These are phyloP conservation scores for Egretta garzetta DNA, from an alignment of 2,113 vertebrate species.

Conservation along the genomic window DNA sequence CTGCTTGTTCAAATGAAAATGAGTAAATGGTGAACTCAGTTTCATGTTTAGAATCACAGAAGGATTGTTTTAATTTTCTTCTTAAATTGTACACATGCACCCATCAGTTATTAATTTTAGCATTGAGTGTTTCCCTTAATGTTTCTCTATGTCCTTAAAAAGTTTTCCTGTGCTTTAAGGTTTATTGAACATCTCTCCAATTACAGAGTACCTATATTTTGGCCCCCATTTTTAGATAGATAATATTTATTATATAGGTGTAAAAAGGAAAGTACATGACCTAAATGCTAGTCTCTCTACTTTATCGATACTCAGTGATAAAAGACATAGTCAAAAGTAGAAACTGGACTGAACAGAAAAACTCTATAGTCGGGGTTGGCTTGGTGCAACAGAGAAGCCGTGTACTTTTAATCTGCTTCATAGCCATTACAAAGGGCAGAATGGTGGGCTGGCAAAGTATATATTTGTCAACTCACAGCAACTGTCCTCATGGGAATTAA, in stretches of 20 bases:
- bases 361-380: neutral
- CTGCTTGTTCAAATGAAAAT: neutral
- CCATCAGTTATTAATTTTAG: neutral
- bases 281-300: neutral
- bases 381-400: neutral
- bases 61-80: neutral
- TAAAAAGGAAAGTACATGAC: neutral
- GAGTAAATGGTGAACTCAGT: neutral
- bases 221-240: neutral
- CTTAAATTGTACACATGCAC: neutral
- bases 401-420: neutral
- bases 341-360: neutral
- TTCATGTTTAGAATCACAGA: neutral
- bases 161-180: neutral
- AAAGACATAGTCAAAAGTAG: neutral
- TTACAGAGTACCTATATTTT: neutral
- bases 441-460: neutral
- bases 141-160: neutral
- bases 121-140: neutral
- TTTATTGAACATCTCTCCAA: neutral
- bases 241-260: neutral
- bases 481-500: neutral
- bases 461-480: neutral
- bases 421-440: neutral
- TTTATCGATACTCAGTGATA: neutral